Base-by-base conservation (phyloP, 2,888 invertebrate species). In the Notocelia uddmanniana region DNA sequence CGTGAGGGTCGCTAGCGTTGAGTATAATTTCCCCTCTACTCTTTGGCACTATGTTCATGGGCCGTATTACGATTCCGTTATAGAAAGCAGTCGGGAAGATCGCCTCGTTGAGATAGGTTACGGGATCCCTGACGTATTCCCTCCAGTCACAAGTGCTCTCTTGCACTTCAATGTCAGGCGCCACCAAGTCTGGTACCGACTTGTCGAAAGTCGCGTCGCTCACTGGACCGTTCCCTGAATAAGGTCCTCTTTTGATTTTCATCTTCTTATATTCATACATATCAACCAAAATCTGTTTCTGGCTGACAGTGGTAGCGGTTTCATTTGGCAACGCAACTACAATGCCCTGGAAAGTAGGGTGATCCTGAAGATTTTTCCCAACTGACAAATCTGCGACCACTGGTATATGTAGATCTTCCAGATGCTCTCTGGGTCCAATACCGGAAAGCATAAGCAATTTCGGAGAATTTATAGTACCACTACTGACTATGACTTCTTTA, bases 1-100 rank as follows among this genome's bases (percentile, higher is more conserved):
- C 96, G 78, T 94, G 92, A 0, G 97, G 97, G 87, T 98, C 94
- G 0, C 94, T 94, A 0, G 92, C 86, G 78, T 96, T 96, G 0
- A 98, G 85, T 34, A 87, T 79, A 0, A 96, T 74, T 19, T 89
- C 87, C 0, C 96, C 96, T 78, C 95, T 89, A 76, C 96, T 96
- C 76, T 92, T 91, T 0, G 96, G 96, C 6, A 90, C 88, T 54
- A 96, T 78, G 21, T 95, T 87, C 79, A 95, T 94, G 0, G 95
- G 93, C 69, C 95, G 89, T 0, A 95, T 87, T 72, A 93, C 86
- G 3, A 96, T 83, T 0, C 94, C 94, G 74, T 95, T 90, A 79
- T 96, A 96, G 80, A 94, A 96, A 0, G 94, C 79, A 2, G 95
- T 83, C 0, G 96, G 95, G 21, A 88, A 85, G 34, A 93, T 88